These are phyloP conservation scores for Amblyraja radiata DNA, from an alignment of 2,797 vertebrate species.

Conservation along the genomic window DNA sequence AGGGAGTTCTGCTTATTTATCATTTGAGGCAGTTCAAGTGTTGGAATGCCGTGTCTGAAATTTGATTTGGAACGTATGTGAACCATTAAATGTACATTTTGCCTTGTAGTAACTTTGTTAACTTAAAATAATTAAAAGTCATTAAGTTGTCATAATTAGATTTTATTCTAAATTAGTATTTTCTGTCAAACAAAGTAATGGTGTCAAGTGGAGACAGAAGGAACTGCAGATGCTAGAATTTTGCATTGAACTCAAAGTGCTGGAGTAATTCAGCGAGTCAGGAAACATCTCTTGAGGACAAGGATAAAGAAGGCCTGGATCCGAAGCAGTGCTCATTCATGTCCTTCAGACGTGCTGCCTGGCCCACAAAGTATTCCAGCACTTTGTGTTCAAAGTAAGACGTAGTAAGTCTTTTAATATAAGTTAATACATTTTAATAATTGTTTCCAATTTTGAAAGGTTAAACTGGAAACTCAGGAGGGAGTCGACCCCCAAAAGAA, in stretches of 20 bases:
- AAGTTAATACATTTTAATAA: background rate
- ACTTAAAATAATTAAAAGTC: background rate
- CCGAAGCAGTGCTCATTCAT: too few relatives aligned
- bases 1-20: background rate
- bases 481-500: slow-evolving; percentile 79
- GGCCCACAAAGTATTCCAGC: too few relatives aligned
- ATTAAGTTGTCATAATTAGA: background rate
- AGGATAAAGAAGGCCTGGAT: too few relatives aligned
- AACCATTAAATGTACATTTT: background rate
- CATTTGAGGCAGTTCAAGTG: background rate
- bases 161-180: background rate
- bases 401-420: too few relatives aligned
- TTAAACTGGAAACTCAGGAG: slow-evolving; percentile 72
- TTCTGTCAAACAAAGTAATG: background rate
- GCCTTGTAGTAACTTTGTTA: background rate
- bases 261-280: too few relatives aligned
- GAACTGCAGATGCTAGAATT: too few relatives aligned
- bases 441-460: slow-evolving; percentile 51
- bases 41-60: background rate
- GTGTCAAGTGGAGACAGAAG: too few relatives aligned
- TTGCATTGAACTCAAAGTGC: too few relatives aligned
- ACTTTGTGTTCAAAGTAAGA: too few relatives aligned
- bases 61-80: background rate
- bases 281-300: too few relatives aligned
- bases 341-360: too few relatives aligned